Base-by-base conservation (phyloP, 2,113 vertebrate species). In the Perca fluviatilis region DNA sequence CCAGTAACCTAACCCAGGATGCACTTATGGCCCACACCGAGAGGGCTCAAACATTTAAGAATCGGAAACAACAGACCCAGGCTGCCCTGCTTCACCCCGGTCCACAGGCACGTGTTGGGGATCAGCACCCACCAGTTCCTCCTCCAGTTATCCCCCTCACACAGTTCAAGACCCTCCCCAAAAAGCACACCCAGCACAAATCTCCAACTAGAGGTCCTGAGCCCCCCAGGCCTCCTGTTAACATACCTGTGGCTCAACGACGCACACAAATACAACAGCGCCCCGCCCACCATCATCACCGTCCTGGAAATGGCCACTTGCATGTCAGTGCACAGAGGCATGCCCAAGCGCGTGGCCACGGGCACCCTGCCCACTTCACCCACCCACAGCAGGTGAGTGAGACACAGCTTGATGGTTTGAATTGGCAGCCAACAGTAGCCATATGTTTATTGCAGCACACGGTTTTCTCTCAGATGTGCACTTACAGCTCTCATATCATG, bases 81-180 rank as follows among this genome's bases (percentile, higher is more conserved):
- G 92, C 92, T 0, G 86, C 92, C 11, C 84, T 95, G 69, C 79
- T 87, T 61, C 79, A 92, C 30, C 79, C 93, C 0, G 78, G 77
- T 10, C 25, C 70, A 3, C 78, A 82, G 78, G 5, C 84, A 2
- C 89, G 23, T 27, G 64, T 82, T 33, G 47, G 14, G 1, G 33
- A 40, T 53, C 80, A 57, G 8, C 86, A 6, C 2, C 85, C 91
- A 21, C 95, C 95, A 0, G 67, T 66, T 3, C 94, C 91, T n/a
- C 94, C 93, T 33, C 93, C 92, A 0, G 87, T 92, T 19, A 88
- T 96, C 16, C 82, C 83, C 8, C 86, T 94, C 2, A 6, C 63
- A 1, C 83, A 91, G 49, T 96, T 96, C 82, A 90, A 93, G 70
- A 66, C 77, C 0, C 85, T 96, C 19, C 94, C 94, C 0, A 89